phyloP scores from a whole-genome alignment of 1,140 invertebrate genomes.

The Octopus bimaculoides region DNA sequence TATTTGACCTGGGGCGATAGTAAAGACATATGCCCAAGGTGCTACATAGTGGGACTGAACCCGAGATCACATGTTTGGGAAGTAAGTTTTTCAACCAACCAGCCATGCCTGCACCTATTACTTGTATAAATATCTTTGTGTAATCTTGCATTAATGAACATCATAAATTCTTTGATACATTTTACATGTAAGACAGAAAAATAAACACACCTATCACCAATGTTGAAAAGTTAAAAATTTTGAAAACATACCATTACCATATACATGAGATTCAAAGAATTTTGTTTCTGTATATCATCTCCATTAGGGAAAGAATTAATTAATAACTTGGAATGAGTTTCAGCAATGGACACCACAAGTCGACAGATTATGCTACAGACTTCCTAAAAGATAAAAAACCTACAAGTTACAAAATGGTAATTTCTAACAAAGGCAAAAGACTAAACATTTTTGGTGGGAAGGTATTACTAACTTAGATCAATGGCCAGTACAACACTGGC shows the following conservation, averaged over 20 bases:
- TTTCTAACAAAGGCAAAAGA: too few species aligned
- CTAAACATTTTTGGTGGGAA: too few species aligned
- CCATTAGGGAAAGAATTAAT: conserved; percentile 59
- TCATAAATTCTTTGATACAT: background rate
- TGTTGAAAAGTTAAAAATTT: background rate
- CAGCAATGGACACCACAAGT: conserved; percentile 66
- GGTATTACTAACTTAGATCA: too few species aligned
- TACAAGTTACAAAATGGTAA: background rate
- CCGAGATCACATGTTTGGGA: too few species aligned
- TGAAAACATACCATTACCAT: conserved; percentile 62
- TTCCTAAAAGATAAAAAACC: conserved; percentile 43
- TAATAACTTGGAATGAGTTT: conserved; percentile 67
- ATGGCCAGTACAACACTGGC: too few species aligned
- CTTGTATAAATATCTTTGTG: too few species aligned
- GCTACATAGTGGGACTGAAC: too few species aligned
- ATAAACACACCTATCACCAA: background rate
- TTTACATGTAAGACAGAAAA: background rate
- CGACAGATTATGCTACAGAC: conserved; percentile 61
- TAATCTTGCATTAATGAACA: background rate
- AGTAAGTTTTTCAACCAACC: too few species aligned
- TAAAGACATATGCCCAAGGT: too few species aligned
- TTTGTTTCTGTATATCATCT: conserved; percentile 51
- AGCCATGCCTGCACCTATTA: too few species aligned
- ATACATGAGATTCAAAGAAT: conserved; percentile 61
- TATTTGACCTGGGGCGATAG: too few species aligned